Base-by-base conservation (phyloP, 2,888 invertebrate species). In the Chelonus formosanus region DNA sequence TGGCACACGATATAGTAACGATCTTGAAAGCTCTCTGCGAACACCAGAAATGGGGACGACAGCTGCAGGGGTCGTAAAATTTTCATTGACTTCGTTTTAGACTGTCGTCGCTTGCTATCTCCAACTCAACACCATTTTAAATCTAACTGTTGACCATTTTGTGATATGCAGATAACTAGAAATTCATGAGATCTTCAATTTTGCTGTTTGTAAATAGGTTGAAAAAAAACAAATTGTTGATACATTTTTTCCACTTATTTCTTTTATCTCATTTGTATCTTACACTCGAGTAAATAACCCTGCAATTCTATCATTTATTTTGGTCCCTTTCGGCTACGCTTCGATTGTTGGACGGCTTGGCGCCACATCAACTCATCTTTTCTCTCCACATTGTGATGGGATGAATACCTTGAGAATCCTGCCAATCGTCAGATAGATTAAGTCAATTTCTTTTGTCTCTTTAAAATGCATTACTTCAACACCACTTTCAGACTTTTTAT, bases 1-100 rank as follows among this genome's bases (percentile, higher is more conserved):
- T 55, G n/a, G 57, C 32, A 3, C 57, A 20, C 55, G 10, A 44
- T 45, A 43, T 43, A 43, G 44, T 57, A 40, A 57, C 43, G 57
- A 43, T 57, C 57, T 57, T 55, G 35, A 43, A 57, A 57, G 57
- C 4, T 57, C 20, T 20, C 31, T 57, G 55, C 45, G 53, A 54
- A 62, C 35, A 36, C 44, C 44, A 36, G 35, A 52, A 64, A 58
- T 52, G 64, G 57, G 56, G 56, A 52, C 61, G 52, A 57, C 66
- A 56, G 66, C 66, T 61, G 66, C 57, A 36, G 57, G 47, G 57
- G 56, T 45, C 61, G 56, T 66, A 66, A 66, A 66, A 62, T 66
- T 66, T 66, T 66, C 61, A 66, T 66, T 66, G 66, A 66, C 66
- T 66, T 48, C 61, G 43, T 61, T 32, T 35, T 48, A 43, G 45